Evolutionary conservation across 1,140 invertebrate genomes (phyloP).

Genomic region (Vanessa atalanta): DNA sequence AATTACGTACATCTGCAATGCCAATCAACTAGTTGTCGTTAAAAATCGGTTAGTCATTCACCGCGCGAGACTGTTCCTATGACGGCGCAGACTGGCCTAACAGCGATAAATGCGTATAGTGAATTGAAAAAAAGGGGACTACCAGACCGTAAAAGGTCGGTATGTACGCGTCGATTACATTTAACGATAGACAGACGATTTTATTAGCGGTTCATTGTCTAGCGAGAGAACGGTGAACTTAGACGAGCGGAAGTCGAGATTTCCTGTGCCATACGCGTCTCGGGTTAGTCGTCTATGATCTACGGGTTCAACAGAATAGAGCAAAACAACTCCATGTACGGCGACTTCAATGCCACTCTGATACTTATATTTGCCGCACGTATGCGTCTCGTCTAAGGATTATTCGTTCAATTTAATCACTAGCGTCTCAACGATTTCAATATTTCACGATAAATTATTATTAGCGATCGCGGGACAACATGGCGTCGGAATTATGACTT

Average conservation of each 20-base stretch:
- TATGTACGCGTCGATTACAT: conserved; percentile 59
- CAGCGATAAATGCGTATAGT: conserved; percentile 44
- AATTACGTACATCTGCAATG: conserved; percentile 23
- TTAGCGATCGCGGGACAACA: conserved; percentile 21
- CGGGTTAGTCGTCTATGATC: conserved; percentile 36
- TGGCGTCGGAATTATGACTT: conserved; percentile 19
- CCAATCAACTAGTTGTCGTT: conserved; percentile 25
- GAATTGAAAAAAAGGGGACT: conserved; percentile 48
- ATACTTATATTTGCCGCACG: conserved; percentile 28
- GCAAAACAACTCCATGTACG: conserved; percentile 63
- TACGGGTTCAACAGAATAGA: conserved; percentile 56
- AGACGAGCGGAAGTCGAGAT: conserved; percentile 71
- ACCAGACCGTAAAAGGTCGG: conserved; percentile 63
- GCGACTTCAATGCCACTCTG: conserved; percentile 52
- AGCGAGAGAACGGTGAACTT: conserved; percentile 60
- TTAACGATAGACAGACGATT: conserved; percentile 60
- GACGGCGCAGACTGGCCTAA: conserved; percentile 25
- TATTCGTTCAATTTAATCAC: conserved; percentile 27
- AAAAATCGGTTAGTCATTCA: conserved; percentile 32
- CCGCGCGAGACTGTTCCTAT: conserved; percentile 32
- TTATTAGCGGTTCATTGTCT: conserved; percentile 69
- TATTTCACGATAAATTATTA: conserved; percentile 33
- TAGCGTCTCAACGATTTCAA: conserved; percentile 19
- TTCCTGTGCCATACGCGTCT: conserved; percentile 60
- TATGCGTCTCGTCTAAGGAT: conserved; percentile 11